These are phyloP conservation scores for Drosophila atroscutellata DNA, from an alignment of 2,888 invertebrate genomes.

Conservation along the genomic window DNA sequence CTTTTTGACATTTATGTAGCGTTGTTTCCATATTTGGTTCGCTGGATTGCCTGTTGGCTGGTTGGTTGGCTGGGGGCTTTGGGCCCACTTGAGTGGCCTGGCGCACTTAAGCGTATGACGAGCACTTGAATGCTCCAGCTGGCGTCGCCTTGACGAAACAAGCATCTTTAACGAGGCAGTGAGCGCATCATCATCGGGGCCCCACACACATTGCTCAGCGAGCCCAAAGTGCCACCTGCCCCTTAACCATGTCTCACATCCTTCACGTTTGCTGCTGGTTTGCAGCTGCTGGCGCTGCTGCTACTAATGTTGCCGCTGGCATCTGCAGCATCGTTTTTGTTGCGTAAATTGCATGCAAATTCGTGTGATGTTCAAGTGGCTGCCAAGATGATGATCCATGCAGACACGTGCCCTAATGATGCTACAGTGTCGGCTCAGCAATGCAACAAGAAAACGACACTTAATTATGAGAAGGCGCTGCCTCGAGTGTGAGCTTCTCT, in stretches of 20 bases:
- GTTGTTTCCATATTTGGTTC: constrained; percentile 14
- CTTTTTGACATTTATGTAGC: constrained; percentile 65
- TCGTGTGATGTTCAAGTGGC: constrained; percentile 76
- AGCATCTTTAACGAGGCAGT: constrained; percentile 55
- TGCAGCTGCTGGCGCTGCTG: constrained; percentile 5
- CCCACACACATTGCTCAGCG: constrained; percentile 52
- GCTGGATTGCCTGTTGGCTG: constrained; percentile 6
- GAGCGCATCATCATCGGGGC: constrained; percentile 6
- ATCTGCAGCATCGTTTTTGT: constrained; percentile 54
- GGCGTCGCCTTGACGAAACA: constrained; percentile 54
- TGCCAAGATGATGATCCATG: constrained; percentile 67
- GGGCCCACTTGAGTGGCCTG: constrained; percentile 44
- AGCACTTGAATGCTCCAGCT: constrained; percentile 27
- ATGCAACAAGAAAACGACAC: constrained; percentile 62
- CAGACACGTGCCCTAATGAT: constrained; percentile 74
- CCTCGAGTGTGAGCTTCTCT: constrained; percentile 39
- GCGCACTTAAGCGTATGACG: constrained; percentile 55
- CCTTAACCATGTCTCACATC: constrained; percentile 28
- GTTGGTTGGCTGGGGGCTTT: constrained; percentile 14
- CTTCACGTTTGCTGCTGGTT: constrained; percentile 32
- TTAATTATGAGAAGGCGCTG: constrained; percentile 69
- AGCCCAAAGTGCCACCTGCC: constrained; percentile 37
- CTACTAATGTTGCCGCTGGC: constrained; percentile 39
- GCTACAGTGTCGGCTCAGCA: constrained; percentile 57
- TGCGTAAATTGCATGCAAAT: constrained; percentile 76